Conservation (phyloP, 2,888 invertebrate species). For the Agrenia bidenticulata region DNA sequence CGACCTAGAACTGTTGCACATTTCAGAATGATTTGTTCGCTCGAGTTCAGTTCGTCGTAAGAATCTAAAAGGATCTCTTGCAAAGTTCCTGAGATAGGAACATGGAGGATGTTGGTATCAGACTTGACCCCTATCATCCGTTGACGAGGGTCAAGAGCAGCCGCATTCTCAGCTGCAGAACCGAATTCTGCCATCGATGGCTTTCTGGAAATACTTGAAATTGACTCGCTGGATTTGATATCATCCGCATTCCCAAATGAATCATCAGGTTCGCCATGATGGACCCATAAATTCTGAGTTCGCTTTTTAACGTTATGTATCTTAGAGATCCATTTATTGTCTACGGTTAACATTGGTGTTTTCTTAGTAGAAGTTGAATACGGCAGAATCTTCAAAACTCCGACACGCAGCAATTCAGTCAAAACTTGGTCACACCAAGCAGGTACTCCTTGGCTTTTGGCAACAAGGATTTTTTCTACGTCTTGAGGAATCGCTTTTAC, state of each 20-base stretch:
- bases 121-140: slow-evolving; percentile 43
- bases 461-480: slow-evolving; percentile 60
- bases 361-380: background rate
- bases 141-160: slow-evolving; percentile 25
- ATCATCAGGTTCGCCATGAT: slow-evolving; percentile 1
- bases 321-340: slow-evolving; percentile 23
- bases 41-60: slow-evolving; percentile 65
- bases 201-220: background rate
- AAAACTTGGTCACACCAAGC: slow-evolving; percentile 50
- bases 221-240: background rate
- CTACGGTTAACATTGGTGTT: slow-evolving; percentile 16
- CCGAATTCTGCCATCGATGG: background rate
- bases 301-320: slow-evolving; percentile 15
- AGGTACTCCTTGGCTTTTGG: slow-evolving; percentile 43
- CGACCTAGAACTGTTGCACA: slow-evolving; percentile 64
- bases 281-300: slow-evolving; percentile 6
- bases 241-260: background rate
- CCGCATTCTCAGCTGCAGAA: slow-evolving; percentile 1
- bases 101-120: slow-evolving; percentile 44
- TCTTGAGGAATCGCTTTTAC: slow-evolving; percentile 66
- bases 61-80: slow-evolving; percentile 64
- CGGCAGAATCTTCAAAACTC: slow-evolving; percentile 31
- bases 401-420: slow-evolving; percentile 38
- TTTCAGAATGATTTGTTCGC: slow-evolving; percentile 65
- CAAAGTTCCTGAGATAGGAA: slow-evolving; percentile 44